Evolutionary conservation across 2,113 vertebrate species (phyloP).

Genomic region (Bos taurus): ARS-UCD2.0 NC_037336.1:93014001-93014500

Average conservation of each 20-base stretch:
- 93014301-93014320: neutral
- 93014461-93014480: neutral
- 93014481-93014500: neutral
- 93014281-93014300: no score
- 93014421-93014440: neutral
- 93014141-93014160: neutral
- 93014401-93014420: neutral
- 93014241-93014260: accelerated
- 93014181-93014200: neutral
- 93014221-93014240: neutral
- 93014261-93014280: no score
- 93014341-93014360: accelerated
- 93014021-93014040: neutral
- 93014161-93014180: neutral
- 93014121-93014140: neutral
- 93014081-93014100: neutral
- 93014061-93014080: neutral
- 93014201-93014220: accelerated
- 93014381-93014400: neutral
- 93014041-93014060: neutral
- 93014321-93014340: neutral
- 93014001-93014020: neutral
- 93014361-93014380: neutral
- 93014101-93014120: neutral
- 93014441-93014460: neutral